These are phyloP conservation scores for Mellivora capensis DNA, from an alignment of 2,113 vertebrate genomes.

Conservation along the genomic window DNA sequence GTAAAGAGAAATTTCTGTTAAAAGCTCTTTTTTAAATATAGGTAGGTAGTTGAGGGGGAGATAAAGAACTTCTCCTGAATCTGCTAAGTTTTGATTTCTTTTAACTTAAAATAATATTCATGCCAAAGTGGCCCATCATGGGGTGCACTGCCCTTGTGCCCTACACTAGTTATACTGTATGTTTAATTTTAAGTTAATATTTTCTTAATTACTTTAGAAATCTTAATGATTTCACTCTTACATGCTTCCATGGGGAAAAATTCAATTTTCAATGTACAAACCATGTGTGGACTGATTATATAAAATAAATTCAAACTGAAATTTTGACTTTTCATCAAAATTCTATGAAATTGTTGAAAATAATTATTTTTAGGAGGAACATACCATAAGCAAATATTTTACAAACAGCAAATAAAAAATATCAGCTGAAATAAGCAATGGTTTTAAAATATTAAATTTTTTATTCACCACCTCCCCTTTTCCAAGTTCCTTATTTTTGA, in stretches of 20 bases:
- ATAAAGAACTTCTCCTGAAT: background rate
- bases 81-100: background rate
- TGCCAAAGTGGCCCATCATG: background rate
- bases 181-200: background rate
- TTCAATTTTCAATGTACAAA: background rate
- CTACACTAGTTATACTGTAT: background rate
- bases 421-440: background rate
- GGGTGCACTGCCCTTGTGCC: background rate
- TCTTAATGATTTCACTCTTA: background rate
- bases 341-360: slow-evolving; percentile 22
- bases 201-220: slow-evolving; percentile 16
- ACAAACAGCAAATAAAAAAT: background rate
- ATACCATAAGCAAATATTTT: background rate
- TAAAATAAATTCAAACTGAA: background rate
- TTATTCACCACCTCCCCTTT: background rate
- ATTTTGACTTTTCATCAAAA: background rate
- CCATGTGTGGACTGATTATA: background rate
- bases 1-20: background rate
- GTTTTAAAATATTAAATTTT: background rate
- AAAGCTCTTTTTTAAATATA: background rate
- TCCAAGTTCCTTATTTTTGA: background rate
- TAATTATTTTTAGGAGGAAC: slow-evolving; percentile 15
- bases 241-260: background rate
- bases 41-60: background rate
- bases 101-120: background rate